Conservation (phyloP, 2,797 vertebrate genomes). For the Columba guinea region DNA sequence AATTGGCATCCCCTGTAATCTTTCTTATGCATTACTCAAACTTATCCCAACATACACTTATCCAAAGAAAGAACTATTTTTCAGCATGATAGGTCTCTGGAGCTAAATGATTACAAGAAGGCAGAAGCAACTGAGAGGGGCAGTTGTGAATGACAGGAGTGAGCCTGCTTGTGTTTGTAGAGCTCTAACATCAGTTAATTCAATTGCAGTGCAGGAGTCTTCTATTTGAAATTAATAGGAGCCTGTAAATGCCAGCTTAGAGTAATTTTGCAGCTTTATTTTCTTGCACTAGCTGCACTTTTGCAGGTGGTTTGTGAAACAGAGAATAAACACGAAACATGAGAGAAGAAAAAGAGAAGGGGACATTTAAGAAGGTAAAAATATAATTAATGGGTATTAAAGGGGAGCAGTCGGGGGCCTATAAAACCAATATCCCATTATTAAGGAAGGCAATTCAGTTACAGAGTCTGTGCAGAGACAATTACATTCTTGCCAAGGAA, state of each 20-base stretch:
- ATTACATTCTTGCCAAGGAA: conserved; percentile 30
- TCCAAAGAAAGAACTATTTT: background rate
- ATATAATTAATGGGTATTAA: conserved; percentile 18
- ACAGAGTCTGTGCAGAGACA: conserved; percentile 33
- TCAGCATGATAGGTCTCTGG: background rate
- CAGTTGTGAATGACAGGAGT: background rate
- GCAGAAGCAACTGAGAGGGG: background rate
- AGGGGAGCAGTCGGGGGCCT: background rate
- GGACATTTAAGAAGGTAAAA: background rate
- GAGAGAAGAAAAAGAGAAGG: background rate
- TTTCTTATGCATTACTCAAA: background rate
- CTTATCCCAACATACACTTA: background rate
- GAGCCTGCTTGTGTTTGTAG: background rate
- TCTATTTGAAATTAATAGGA: background rate
- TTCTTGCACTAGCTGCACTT: background rate
- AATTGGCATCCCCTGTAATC: background rate
- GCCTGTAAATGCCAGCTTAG: background rate
- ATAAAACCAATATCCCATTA: conserved; percentile 30
- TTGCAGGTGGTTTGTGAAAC: background rate
- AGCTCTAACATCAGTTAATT: background rate
- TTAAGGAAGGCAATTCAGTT: conserved; percentile 48
- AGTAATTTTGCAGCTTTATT: background rate
- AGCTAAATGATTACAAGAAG: background rate
- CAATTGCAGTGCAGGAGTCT: background rate
- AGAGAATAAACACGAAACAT: background rate